Conservation (phyloP, 2,797 vertebrate species). For the Eupleurogrammus muticus region DNA sequence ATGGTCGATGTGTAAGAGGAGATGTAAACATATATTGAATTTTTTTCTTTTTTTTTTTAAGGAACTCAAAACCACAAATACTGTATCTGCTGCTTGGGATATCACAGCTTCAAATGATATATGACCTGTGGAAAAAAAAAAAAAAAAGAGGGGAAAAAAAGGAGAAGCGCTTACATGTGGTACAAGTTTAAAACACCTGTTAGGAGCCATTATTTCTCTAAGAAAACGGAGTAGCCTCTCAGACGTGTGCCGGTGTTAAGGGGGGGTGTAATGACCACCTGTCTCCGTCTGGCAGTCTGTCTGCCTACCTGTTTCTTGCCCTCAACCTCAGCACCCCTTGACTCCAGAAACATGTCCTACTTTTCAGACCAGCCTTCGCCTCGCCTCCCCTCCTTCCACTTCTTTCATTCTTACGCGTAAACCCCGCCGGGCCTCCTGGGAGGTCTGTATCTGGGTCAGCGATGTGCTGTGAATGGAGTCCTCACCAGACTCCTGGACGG, state of each 20-base stretch:
- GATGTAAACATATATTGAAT: no score
- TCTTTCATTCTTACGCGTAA: slow-evolving; percentile 69
- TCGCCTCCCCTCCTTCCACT: slow-evolving; percentile 66
- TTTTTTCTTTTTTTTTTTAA: no score
- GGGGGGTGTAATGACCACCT: slow-evolving; percentile 15
- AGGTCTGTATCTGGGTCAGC: slow-evolving; percentile 81
- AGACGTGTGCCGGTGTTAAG: slow-evolving; percentile 3
- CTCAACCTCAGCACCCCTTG: slow-evolving; percentile 62
- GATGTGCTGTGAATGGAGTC: slow-evolving; percentile 79
- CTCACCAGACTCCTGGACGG: slow-evolving; percentile 66
- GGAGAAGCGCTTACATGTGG: neutral
- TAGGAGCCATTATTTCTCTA: slow-evolving; percentile 4
- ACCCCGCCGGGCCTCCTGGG: slow-evolving; percentile 71
- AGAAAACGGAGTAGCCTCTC: neutral
- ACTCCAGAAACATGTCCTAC: slow-evolving; percentile 77
- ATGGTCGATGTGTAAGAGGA: no score
- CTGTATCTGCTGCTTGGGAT: no score
- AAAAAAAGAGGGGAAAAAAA: neutral
- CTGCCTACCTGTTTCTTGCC: slow-evolving; percentile 47
- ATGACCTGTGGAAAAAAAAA: no score
- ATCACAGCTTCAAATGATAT: no score
- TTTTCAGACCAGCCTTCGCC: slow-evolving; percentile 59
- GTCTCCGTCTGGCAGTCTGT: slow-evolving; percentile 27
- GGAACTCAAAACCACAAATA: no score
- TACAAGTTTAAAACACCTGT: slow-evolving; percentile 32